Base-by-base conservation (phyloP, 2,888 invertebrate species). In the Stramonita haemastoma region DNA sequence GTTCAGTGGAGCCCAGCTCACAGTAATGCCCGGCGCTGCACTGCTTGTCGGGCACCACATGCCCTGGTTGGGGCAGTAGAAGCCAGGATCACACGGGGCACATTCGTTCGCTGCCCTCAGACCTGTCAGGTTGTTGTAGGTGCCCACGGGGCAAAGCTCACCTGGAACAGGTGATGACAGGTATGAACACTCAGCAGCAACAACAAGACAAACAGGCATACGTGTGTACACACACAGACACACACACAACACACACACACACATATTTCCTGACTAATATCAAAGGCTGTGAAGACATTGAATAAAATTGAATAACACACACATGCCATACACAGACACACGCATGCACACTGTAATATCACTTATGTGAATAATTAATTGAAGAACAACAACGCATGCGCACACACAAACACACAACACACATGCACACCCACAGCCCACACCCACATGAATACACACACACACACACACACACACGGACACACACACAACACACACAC, bases 21-120 rank as follows among this genome's bases (percentile, higher is more conserved):
- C 95, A 95, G 93, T 93, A 95, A 88, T 95, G 92, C 0, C 95
- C 95, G 26, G 95, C 94, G 13, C 92, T 92, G 90, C 95, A 95
- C 36, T 91, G 87, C 17, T 87, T 93, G 56, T 90, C 89, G 0
- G 95, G 95, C 46, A 91, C 88, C 6, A 90, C 90, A 11, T 94
- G 93, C 0, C 95, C 95, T 13, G 90, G 88, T 0, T 91, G 91
- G 19, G 93, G 93, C 95, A 95, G 92, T 95, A 95, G 56, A 91
- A 92, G 6, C 95, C 95, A 13, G 95, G 92, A 70, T 93, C 94
- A 92, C 95, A 95, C 6, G 93, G 93, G 6, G 94, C 93, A 89
- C 95, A 95, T 34, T 94, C 93, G 83, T 92, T 93, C 56, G 90
- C 91, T n/a, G 91, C 90, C 22, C 91, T 85, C 85, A 94, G 91